Evolutionary conservation across 1,140 invertebrate genomes (phyloP).

Genomic region (Camponotus pennsylvanicus): DNA sequence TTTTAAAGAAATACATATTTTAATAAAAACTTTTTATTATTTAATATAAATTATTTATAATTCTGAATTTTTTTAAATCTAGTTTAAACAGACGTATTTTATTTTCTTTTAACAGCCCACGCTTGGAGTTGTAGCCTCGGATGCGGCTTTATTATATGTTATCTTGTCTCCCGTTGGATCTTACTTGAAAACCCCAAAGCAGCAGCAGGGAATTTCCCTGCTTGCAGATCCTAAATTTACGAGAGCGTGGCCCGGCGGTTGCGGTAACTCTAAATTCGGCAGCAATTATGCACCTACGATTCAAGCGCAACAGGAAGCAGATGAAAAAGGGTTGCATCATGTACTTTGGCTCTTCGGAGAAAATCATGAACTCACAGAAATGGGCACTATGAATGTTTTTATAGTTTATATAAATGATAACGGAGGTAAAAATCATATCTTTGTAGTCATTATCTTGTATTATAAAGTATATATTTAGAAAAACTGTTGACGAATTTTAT

Average conservation of each 20-base stretch:
- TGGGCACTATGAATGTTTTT: slow-evolving; percentile 99
- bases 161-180: slow-evolving; percentile 97
- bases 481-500: background rate
- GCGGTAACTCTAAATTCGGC: slow-evolving; percentile 97
- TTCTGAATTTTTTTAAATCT: background rate
- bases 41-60: background rate
- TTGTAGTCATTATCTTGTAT: background rate
- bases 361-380: slow-evolving; percentile 98
- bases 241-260: slow-evolving; percentile 98
- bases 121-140: slow-evolving; percentile 94
- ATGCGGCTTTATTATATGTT: slow-evolving; percentile 95
- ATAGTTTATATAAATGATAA: slow-evolving; percentile 95
- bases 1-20: background rate
- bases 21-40: background rate
- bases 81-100: background rate
- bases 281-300: slow-evolving; percentile 97
- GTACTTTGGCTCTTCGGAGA: slow-evolving; percentile 99
- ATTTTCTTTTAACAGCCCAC: slow-evolving; percentile 90
- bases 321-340: slow-evolving; percentile 95
- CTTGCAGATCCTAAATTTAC: slow-evolving; percentile 93
- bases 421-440: slow-evolving; percentile 90
- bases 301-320: slow-evolving; percentile 93
- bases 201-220: slow-evolving; percentile 87
- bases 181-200: slow-evolving; percentile 92
- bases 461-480: background rate